Evolutionary conservation across 35 echinoderm and acorn worm genomes (phyloP).

Genomic region (Lytechinus pictus): DNA sequence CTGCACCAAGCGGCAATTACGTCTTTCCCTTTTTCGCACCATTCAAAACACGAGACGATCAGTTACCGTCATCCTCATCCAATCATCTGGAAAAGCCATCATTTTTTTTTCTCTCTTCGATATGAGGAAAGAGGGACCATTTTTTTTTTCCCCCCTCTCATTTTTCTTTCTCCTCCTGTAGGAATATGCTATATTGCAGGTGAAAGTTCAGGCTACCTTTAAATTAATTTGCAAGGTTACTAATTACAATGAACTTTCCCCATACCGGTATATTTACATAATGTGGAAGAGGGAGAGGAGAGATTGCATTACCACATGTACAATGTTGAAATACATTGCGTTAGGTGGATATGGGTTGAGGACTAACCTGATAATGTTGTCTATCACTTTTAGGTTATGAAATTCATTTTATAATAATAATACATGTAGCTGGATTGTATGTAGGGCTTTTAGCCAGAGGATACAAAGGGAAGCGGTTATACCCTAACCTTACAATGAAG

Average conservation of each 20-base stretch:
- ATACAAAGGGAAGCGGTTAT: too few species aligned
- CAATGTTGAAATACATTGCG: background rate
- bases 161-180: background rate
- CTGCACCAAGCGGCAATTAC: conserved; percentile 35
- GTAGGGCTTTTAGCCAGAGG: too few species aligned
- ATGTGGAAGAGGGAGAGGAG: background rate
- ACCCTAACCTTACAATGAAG: too few species aligned
- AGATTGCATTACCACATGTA: background rate
- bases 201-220: conserved; percentile 34
- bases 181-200: background rate
- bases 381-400: background rate
- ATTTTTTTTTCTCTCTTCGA: background rate
- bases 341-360: background rate
- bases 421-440: too few species aligned
- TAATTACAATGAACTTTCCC: conserved; percentile 3
- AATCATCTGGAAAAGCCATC: background rate
- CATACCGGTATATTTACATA: background rate
- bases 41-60: conserved; percentile 8
- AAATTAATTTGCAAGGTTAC: conserved; percentile 37
- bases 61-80: background rate
- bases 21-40: conserved; percentile 4
- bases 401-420: too few species aligned
- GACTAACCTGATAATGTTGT: background rate
- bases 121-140: conserved; percentile 18
- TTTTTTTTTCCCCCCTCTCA: background rate